A percentile compares a stretch with the other conserved stretches of the same genome.
These are phyloP conservation scores for Odontothrips loti DNA, from an alignment of 2,888 invertebrate genomes.

Conservation along the genomic window DNA sequence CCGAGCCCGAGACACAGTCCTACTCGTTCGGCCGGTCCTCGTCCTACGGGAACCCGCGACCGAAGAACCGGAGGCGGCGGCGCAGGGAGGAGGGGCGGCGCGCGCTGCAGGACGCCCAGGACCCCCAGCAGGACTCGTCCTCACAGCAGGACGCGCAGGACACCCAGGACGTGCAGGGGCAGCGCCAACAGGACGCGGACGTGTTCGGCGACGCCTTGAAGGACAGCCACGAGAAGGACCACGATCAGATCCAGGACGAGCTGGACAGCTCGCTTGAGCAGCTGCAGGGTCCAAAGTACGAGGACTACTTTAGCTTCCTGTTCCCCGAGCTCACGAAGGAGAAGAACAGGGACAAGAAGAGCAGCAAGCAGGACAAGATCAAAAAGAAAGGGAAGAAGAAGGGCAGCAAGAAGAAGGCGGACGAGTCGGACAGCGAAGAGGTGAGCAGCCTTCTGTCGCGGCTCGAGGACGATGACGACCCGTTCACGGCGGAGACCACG, in stretches of 20 bases:
- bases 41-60: slow-evolving; percentile 36
- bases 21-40: slow-evolving; percentile 44
- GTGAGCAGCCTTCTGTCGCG: slow-evolving; percentile 15
- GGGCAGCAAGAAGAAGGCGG: slow-evolving; percentile 31
- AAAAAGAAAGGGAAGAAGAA: slow-evolving; percentile 28
- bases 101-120: not conserved
- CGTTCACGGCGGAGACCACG: slow-evolving; percentile 16
- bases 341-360: slow-evolving; percentile 31
- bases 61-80: not conserved
- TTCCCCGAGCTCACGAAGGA: slow-evolving; percentile 46
- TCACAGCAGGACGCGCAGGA: not conserved
- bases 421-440: not conserved
- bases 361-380: slow-evolving; percentile 27
- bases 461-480: slow-evolving; percentile 13
- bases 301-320: slow-evolving; percentile 48
- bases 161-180: not conserved
- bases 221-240: slow-evolving; percentile 12
- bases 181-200: not conserved
- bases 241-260: slow-evolving; percentile 8
- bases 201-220: not conserved
- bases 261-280: slow-evolving; percentile 7
- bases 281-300: slow-evolving; percentile 41
- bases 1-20: slow-evolving; percentile 64
- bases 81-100: not conserved
- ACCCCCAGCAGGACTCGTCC: not conserved